These are phyloP conservation scores for Acanthis flammea DNA, from an alignment of 2,797 vertebrate species.

Conservation along the genomic window DNA sequence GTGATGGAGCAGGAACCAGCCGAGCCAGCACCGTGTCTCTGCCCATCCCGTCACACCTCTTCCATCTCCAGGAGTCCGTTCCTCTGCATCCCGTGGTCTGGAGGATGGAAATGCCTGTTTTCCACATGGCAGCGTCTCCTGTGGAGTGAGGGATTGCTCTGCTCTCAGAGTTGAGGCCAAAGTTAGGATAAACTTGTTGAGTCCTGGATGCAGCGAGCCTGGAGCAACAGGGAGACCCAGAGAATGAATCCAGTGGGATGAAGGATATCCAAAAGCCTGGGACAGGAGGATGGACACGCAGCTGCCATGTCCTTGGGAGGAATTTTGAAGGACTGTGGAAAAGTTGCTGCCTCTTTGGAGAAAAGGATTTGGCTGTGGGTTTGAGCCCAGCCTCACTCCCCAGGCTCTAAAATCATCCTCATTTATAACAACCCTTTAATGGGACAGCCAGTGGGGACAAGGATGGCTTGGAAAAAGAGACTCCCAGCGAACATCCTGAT, in stretches of 20 bases:
- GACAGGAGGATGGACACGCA: background rate
- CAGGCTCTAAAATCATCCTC: background rate
- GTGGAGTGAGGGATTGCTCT: background rate
- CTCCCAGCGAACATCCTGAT: background rate
- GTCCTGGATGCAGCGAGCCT: accelerated
- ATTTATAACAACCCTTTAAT: background rate
- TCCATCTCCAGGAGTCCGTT: background rate
- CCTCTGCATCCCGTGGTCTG: background rate
- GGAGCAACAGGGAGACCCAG: background rate
- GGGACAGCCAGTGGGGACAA: background rate
- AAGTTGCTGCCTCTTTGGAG: too few species aligned
- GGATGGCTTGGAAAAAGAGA: background rate
- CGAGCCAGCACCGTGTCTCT: background rate
- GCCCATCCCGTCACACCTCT: background rate
- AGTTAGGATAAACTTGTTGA: background rate
- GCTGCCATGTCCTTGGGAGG: background rate
- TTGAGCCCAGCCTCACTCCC: background rate
- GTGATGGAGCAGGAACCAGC: background rate
- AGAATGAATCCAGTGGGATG: background rate
- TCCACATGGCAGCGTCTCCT: accelerated
- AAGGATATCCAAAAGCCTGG: background rate
- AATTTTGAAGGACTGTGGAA: background rate
- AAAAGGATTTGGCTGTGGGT: background rate
- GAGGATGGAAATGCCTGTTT: background rate
- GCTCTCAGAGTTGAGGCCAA: background rate